Conservation (phyloP, 1,140 invertebrate genomes). For the Hyposmocoma kahamanoa region DNA sequence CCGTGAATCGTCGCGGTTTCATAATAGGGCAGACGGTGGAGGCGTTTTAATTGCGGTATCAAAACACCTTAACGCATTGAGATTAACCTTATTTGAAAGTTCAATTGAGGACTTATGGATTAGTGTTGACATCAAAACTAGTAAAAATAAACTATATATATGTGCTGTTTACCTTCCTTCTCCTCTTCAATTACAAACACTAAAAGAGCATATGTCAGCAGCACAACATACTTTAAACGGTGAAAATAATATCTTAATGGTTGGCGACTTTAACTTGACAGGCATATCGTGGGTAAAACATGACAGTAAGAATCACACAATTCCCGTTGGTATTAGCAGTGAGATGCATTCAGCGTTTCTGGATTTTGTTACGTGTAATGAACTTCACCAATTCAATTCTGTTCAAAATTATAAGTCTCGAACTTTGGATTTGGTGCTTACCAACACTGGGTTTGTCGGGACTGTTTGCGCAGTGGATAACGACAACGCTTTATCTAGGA, state of each 20-base stretch:
- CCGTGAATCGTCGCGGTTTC: constrained; percentile 1
- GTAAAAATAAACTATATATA: not conserved
- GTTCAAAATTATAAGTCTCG: constrained; percentile 7
- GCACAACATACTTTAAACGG: constrained; percentile 8
- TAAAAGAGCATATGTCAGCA: constrained; percentile 21
- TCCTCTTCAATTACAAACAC: constrained; percentile 9
- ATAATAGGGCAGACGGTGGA: constrained; percentile 5
- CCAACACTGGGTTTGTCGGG: not conserved
- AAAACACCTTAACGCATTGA: constrained; percentile 2
- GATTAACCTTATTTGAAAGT: not conserved
- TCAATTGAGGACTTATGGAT: constrained; percentile 12
- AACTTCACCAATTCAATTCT: constrained; percentile 15
- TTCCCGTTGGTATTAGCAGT: not conserved
- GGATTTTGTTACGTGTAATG: constrained; percentile 8
- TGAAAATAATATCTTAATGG: constrained; percentile 4
- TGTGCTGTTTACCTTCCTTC: constrained; percentile 24
- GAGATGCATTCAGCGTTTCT: not conserved
- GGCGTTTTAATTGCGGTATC: constrained; percentile 10
- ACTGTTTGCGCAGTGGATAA: not conserved
- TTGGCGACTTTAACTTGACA: constrained; percentile 26
- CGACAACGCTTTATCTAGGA: not conserved
- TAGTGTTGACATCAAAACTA: constrained; percentile 4
- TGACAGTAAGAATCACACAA: not conserved
- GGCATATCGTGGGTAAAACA: constrained; percentile 4
- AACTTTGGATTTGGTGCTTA: constrained; percentile 20